Evolutionary conservation across 2,888 invertebrate genomes (phyloP).

Genomic region (Geophilus truncorum): DNA sequence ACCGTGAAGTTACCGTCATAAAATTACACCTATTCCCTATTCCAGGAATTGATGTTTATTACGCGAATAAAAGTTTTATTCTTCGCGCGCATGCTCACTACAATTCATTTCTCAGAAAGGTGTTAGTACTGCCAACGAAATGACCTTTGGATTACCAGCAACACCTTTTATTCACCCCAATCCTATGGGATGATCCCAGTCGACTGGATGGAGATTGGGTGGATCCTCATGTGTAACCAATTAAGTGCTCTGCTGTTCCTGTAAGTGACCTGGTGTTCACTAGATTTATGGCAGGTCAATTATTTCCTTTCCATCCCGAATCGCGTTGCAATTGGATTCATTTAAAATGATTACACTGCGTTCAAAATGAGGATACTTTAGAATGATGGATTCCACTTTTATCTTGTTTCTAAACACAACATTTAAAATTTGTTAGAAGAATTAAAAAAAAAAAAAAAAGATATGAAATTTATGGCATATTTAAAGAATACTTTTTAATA

Average conservation of each 20-base stretch:
- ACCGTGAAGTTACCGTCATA: conserved; percentile 6
- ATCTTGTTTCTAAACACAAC: background rate
- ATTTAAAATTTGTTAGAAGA: no score
- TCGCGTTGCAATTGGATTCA: conserved; percentile 25
- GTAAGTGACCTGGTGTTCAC: conserved; percentile 5
- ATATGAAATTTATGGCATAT: no score
- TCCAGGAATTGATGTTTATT: conserved; percentile 20
- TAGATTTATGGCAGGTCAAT: conserved; percentile 21
- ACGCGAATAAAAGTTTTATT: conserved; percentile 20
- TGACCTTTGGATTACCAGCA: conserved; percentile 15
- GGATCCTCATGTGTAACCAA: conserved; percentile 2
- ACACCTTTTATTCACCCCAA: conserved; percentile 21
- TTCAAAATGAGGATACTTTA: background rate
- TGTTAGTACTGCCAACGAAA: conserved; percentile 6
- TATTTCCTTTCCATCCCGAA: background rate
- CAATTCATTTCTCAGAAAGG: conserved; percentile 23
- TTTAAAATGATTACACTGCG: conserved; percentile 9
- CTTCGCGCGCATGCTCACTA: background rate
- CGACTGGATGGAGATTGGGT: conserved; percentile 7
- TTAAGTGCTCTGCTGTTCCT: conserved; percentile 25
- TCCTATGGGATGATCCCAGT: conserved; percentile 9
- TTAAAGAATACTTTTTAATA: no score
- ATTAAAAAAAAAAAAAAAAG: no score
- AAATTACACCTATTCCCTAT: conserved; percentile 23
- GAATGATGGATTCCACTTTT: background rate